Evolutionary conservation across 2,888 invertebrate species (phyloP).

Genomic region (Drosophila cracens): DNA sequence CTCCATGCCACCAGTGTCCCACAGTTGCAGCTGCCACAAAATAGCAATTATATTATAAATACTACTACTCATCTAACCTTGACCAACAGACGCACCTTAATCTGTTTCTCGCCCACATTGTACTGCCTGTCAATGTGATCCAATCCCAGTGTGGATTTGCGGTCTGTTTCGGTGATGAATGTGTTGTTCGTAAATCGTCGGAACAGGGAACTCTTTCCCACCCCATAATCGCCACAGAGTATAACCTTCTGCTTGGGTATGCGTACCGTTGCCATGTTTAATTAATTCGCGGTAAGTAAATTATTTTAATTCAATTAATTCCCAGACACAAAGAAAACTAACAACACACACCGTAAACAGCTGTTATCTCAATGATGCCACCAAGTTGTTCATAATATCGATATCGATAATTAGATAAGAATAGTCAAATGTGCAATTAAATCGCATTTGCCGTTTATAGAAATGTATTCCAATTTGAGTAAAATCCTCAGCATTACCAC

Average conservation of each 20-base stretch:
- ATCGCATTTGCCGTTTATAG: not conserved
- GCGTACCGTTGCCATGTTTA: slow-evolving; percentile 91
- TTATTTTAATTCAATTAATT: slow-evolving; percentile 49
- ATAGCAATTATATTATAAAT: not conserved
- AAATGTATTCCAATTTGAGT: not conserved
- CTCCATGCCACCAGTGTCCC: slow-evolving; percentile 99
- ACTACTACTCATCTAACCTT: not conserved
- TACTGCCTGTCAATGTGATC: slow-evolving; percentile 95
- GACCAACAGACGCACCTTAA: slow-evolving; percentile 65
- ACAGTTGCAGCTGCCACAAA: slow-evolving; percentile 91
- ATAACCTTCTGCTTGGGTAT: slow-evolving; percentile 96
- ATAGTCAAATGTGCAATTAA: not conserved
- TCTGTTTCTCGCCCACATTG: slow-evolving; percentile 89
- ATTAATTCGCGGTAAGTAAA: slow-evolving; percentile 9
- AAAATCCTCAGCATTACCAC: not conserved
- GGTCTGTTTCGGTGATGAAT: slow-evolving; percentile 90
- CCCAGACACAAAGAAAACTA: slow-evolving; percentile 46
- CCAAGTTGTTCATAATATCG: not conserved
- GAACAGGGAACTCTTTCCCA: slow-evolving; percentile 97
- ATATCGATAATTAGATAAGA: not conserved
- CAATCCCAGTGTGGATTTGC: slow-evolving; percentile 94
- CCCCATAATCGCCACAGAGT: slow-evolving; percentile 97
- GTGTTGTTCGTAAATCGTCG: slow-evolving; percentile 92
- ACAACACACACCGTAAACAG: slow-evolving; percentile 41
- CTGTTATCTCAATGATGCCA: slow-evolving; percentile 52